Percentiles rank a stretch among this genome's conserved stretches.
phyloP scores from a whole-genome alignment of 37 sponge, comb jelly and placozoan species.

The Crambe crambe region DNA sequence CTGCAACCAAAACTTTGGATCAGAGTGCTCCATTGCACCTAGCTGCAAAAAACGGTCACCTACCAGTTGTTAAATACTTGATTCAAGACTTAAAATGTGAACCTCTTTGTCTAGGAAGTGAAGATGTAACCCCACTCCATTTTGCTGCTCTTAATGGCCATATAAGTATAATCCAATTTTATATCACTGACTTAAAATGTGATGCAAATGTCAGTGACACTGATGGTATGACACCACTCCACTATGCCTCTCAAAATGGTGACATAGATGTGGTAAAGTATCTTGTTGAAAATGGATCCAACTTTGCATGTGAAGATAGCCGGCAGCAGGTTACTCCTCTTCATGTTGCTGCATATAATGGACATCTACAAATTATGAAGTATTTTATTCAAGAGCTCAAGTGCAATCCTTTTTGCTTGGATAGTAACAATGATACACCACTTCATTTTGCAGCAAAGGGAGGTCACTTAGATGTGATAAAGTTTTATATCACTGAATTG shows the following conservation, averaged over 20 bases:
- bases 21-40: neutral
- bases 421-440: no score
- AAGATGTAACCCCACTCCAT: neutral
- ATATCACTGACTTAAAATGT: neutral
- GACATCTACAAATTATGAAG: no score
- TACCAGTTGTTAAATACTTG: neutral
- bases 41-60: neutral
- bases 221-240: neutral
- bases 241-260: neutral
- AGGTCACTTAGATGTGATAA: no score
- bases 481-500: no score
- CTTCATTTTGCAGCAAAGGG: no score
- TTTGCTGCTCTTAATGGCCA: neutral
- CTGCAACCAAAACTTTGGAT: no score
- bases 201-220: neutral
- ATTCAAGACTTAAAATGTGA: neutral
- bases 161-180: neutral
- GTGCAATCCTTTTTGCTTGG: no score
- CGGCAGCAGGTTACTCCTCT: no score
- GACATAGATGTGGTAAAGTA: neutral
- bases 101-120: neutral
- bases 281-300: neutral
- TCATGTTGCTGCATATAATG: no score
- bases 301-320: no score
- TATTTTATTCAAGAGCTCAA: no score